phyloP scores from a whole-genome alignment of 1,140 invertebrate genomes.

The Gryon sp. region DNA sequence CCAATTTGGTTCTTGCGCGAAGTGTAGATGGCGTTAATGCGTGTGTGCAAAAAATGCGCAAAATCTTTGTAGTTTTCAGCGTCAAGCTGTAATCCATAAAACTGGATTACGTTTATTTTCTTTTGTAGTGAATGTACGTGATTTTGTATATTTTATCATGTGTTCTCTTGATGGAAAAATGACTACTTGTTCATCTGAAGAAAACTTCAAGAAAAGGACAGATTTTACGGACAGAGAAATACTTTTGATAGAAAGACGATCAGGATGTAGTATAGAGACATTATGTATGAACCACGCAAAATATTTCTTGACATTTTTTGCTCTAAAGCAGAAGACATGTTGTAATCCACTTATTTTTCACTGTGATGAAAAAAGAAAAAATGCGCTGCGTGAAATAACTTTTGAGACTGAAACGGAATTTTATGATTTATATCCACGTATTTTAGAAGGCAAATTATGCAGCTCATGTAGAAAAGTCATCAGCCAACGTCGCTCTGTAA shows the following conservation, averaged over 20 bases:
- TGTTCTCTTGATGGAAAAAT: background rate
- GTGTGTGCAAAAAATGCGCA: too few species aligned
- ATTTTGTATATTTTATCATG: too few species aligned
- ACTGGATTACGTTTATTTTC: too few species aligned
- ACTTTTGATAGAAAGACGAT: constrained; percentile 1
- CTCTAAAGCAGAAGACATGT: background rate
- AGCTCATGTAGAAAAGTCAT: background rate
- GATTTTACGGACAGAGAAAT: background rate
- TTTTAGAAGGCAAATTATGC: constrained; percentile 9
- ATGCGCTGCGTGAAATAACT: too few species aligned
- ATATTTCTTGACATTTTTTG: constrained; percentile 1
- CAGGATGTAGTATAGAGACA: background rate
- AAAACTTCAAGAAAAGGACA: background rate
- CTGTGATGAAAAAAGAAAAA: too few species aligned
- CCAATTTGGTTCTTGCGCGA: too few species aligned
- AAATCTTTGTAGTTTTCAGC: too few species aligned
- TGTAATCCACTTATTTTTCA: constrained; percentile 11
- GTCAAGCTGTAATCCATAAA: too few species aligned
- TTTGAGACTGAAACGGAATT: background rate
- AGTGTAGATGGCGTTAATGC: too few species aligned
- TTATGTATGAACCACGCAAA: constrained; percentile 5
- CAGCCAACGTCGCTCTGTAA: background rate
- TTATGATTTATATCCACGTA: too few species aligned
- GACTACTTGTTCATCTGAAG: background rate
- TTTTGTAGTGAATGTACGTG: too few species aligned